Percentiles rank a stretch among this genome's conserved stretches.
Conservation (phyloP, 2,888 invertebrate genomes). For the Latrodectus hesperus region DNA sequence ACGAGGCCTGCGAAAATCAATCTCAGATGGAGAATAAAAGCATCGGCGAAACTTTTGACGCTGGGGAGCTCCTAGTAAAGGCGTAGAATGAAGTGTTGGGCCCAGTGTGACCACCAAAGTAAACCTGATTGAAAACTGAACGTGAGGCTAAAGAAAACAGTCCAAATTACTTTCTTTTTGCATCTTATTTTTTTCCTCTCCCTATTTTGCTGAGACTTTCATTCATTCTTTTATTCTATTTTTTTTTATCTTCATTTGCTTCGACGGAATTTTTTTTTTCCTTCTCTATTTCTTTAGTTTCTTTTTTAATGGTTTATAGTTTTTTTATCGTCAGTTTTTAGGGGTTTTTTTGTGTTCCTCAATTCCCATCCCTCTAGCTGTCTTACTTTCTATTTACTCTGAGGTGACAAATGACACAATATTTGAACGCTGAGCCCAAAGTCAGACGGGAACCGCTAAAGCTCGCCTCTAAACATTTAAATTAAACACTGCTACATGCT, state of each 20-base stretch:
- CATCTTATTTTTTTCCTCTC: constrained; percentile 55
- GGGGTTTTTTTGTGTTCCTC: constrained; percentile 13
- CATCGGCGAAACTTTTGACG: constrained; percentile 69
- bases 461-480: constrained; percentile 67
- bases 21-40: constrained; percentile 69
- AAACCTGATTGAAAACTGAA: constrained; percentile 70
- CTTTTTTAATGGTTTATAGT: constrained; percentile 10
- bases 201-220: constrained; percentile 46
- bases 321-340: constrained; percentile 16
- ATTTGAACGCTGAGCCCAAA: constrained; percentile 50
- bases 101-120: constrained; percentile 66
- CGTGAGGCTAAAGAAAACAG: constrained; percentile 69
- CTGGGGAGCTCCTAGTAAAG: constrained; percentile 62
- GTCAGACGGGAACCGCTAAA: constrained; percentile 40
- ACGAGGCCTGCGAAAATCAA: constrained; percentile 69
- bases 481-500: constrained; percentile 58
- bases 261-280: constrained; percentile 34
- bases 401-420: constrained; percentile 68
- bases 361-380: constrained; percentile 52
- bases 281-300: constrained; percentile 19
- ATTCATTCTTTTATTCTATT: constrained; percentile 47
- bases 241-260: constrained; percentile 62
- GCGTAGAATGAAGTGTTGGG: constrained; percentile 69
- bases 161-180: constrained; percentile 70
- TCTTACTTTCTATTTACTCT: constrained; percentile 66